Percentiles rank a stretch among this genome's conserved stretches.
These are phyloP conservation scores for Regulus satrapa DNA, from an alignment of 2,113 vertebrate species.

Conservation along the genomic window DNA sequence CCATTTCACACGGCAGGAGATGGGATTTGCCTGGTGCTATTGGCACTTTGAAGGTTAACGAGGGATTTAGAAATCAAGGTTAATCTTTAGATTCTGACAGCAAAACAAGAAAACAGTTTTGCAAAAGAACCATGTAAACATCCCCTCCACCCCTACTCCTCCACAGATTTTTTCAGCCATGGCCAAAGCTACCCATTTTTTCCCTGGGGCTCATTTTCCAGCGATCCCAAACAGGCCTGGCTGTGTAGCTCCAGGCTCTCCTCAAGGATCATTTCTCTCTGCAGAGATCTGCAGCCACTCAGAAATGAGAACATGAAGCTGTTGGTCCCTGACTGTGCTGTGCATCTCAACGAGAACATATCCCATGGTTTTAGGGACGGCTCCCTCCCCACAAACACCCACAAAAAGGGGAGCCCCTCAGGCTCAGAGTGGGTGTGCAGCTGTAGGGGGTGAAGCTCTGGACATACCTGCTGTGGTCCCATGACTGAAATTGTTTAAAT, in stretches of 20 bases:
- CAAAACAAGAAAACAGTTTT: background rate
- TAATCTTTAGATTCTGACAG: background rate
- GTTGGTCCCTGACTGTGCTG: background rate
- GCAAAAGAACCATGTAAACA: background rate
- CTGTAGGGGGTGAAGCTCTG: background rate
- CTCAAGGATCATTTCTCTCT: background rate
- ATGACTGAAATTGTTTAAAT: background rate
- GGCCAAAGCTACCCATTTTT: background rate
- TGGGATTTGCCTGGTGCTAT: background rate
- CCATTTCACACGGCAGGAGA: accelerated
- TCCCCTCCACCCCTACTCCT: background rate
- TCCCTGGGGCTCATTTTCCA: background rate
- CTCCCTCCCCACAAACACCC: background rate
- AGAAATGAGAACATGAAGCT: background rate
- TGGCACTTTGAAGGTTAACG: background rate
- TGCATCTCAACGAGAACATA: accelerated
- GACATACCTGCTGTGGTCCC: background rate
- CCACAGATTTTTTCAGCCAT: background rate
- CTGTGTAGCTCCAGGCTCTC: background rate
- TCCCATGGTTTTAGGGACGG: background rate
- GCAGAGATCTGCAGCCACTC: background rate
- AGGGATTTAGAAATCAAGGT: background rate
- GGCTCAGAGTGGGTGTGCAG: background rate
- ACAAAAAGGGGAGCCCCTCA: background rate
- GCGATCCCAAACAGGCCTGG: background rate